Evolutionary conservation across 2,888 invertebrate species (phyloP).

Genomic region (Ennomos quercinarius): DNA sequence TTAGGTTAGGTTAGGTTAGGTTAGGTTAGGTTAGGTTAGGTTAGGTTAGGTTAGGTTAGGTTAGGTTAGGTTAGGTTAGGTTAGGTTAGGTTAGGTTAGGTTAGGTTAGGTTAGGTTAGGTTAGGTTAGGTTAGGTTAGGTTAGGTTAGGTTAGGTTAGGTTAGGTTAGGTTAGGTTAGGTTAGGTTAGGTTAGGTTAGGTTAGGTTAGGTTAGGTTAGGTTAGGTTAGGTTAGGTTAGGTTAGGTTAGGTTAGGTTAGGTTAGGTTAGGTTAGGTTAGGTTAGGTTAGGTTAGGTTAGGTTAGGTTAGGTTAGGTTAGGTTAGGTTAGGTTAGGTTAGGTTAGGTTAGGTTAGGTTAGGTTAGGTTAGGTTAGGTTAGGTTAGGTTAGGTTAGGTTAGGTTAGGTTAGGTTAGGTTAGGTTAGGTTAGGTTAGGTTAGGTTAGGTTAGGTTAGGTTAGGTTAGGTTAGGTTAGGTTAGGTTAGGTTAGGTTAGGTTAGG

Average conservation of each 20-base stretch:
- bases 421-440: conserved; percentile 31
- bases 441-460: conserved; percentile 30
- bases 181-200: conserved; percentile 31
- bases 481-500: conserved; percentile 36
- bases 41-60: conserved; percentile 43
- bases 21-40: conserved; percentile 42
- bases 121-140: conserved; percentile 42
- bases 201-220: conserved; percentile 32
- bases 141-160: conserved; percentile 33
- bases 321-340: conserved; percentile 32
- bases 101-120: conserved; percentile 42
- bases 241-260: conserved; percentile 34
- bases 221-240: conserved; percentile 34
- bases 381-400: conserved; percentile 30
- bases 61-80: conserved; percentile 42
- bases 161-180: conserved; percentile 34
- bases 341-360: conserved; percentile 29
- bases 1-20: too few relatives aligned
- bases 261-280: conserved; percentile 33
- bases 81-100: conserved; percentile 41
- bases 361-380: conserved; percentile 30
- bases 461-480: conserved; percentile 32
- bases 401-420: conserved; percentile 31
- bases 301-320: conserved; percentile 32
- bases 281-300: conserved; percentile 33